Percentiles rank a stretch among this genome's conserved stretches.
phyloP scores from a whole-genome alignment of 2,797 vertebrate species.

The Sebastes taczanowskii region DNA sequence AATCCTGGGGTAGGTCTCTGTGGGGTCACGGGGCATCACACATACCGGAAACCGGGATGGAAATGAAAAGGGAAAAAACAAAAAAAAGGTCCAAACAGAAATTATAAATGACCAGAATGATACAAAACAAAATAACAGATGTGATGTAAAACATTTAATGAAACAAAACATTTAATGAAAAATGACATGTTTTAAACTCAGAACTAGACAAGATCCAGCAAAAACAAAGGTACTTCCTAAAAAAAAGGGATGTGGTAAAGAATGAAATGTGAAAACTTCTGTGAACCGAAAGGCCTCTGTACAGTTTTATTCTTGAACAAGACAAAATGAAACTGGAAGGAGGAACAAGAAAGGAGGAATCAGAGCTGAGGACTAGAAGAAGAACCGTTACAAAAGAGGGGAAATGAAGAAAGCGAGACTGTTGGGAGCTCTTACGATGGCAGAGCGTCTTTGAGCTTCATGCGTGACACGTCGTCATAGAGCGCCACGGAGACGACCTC shows the following conservation, averaged over 20 bases:
- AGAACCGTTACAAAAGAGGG: neutral
- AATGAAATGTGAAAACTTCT: neutral
- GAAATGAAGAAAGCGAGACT: neutral
- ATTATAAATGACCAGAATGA: slow-evolving; percentile 69
- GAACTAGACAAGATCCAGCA: neutral
- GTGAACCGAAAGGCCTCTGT: neutral
- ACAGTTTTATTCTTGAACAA: neutral
- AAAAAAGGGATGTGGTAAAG: neutral
- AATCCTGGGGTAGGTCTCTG: slow-evolving; percentile 99
- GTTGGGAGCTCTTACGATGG: slow-evolving; percentile 91
- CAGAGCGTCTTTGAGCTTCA: slow-evolving; percentile 96
- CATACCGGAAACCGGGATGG: slow-evolving; percentile 69
- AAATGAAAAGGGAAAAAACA: slow-evolving; percentile 56
- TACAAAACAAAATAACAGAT: slow-evolving; percentile 56
- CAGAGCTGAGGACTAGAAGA: neutral
- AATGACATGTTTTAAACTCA: neutral
- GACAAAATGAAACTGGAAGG: neutral
- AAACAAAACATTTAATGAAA: neutral
- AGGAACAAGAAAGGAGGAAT: slow-evolving; percentile 27
- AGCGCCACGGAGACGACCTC: slow-evolving; percentile 97
- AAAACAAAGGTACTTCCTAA: neutral
- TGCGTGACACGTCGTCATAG: slow-evolving; percentile 96
- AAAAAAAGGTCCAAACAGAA: slow-evolving; percentile 69
- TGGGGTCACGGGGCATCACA: slow-evolving; percentile 62
- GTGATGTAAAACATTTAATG: slow-evolving; percentile 25